Evolutionary conservation across 2,888 invertebrate genomes (phyloP).

Genomic region (Embidobia sp.): DNA sequence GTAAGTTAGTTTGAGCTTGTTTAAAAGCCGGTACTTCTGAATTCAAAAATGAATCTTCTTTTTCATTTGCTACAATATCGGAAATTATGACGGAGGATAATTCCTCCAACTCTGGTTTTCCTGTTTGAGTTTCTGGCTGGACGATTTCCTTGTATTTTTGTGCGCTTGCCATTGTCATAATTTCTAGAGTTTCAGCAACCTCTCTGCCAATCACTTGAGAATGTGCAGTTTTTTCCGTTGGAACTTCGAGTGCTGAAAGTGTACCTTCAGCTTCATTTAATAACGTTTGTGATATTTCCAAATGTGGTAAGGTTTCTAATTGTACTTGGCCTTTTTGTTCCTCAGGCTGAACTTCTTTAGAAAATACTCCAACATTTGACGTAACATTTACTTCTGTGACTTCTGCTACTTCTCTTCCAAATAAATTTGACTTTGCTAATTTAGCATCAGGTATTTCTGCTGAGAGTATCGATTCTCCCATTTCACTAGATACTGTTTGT

Average conservation of each 20-base stretch:
- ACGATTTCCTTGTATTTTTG: slow-evolving; percentile 63
- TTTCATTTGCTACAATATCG: slow-evolving; percentile 56
- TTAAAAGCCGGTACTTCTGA: slow-evolving; percentile 64
- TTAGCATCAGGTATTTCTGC: slow-evolving; percentile 35
- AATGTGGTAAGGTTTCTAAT: slow-evolving; percentile 64
- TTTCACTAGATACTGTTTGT: slow-evolving; percentile 58
- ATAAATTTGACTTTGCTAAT: slow-evolving; percentile 37
- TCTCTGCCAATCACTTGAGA: slow-evolving; percentile 76
- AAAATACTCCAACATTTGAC: slow-evolving; percentile 71
- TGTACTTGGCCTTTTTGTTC: slow-evolving; percentile 69
- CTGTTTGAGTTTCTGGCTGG: slow-evolving; percentile 66
- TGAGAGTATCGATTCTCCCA: slow-evolving; percentile 15
- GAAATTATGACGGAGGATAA: slow-evolving; percentile 67
- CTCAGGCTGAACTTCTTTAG: slow-evolving; percentile 67
- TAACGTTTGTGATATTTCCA: slow-evolving; percentile 62
- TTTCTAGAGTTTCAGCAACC: slow-evolving; percentile 73
- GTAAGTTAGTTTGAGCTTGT: slow-evolving; percentile 75
- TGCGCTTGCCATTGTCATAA: slow-evolving; percentile 69
- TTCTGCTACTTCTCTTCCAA: slow-evolving; percentile 81
- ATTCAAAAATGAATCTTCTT: slow-evolving; percentile 21
- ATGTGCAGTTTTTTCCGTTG: slow-evolving; percentile 67
- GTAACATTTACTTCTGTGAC: slow-evolving; percentile 72
- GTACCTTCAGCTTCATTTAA: slow-evolving; percentile 30
- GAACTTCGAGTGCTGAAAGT: slow-evolving; percentile 66
- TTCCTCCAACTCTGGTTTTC: slow-evolving; percentile 72